Evolutionary conservation across 2,113 vertebrate genomes (phyloP), one percentile per base, ranked within the genome.

Genomic region (Drymodes brunneopygia): DNA sequence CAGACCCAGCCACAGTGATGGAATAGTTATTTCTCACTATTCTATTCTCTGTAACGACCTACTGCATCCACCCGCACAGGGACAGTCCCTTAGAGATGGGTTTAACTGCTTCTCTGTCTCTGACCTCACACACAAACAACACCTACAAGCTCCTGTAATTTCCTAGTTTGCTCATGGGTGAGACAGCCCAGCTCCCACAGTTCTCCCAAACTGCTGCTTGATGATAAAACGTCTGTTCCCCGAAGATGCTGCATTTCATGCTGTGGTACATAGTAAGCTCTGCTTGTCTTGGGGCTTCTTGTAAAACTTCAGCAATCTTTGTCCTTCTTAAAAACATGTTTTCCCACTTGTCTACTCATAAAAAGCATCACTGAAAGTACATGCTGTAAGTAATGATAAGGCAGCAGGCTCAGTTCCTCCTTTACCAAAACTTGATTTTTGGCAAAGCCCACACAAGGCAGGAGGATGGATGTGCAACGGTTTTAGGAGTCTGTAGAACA

Each of bases 321-420:
- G 51, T 65, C 28, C 33, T 90, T 60, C 64, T 88, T 86, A 51
- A 80, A 75, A 90, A 48, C 19, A 11, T 88, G 57, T 53, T 83
- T 86, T 95, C 85, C 69, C 60, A 64, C 86, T 92, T 92, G 53
- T 71, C 67, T 81, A 24, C 36, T 74, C 57, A 24, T 71, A 28
- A 83, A 95, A 90, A 78, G 10, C 36, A 56, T 67, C 79, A 28
- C 51, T 61, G 40, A 78, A 78, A 90, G 36, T 64, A 13, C 23
- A 7, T 82, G 38, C 24, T 80, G 8, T 86, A 93, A 82, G 71
- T 82, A 67, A 54, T 36, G 22, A 44, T 60, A 56, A 78, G 28
- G 56, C n/a, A 88, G 25, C 1, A 0, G 16, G 23, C 69, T 93
- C 66, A 0, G 0, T 69, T 79, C 48, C 45, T 81, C 21, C 31